Base-by-base conservation (phyloP, 2,113 vertebrate species). In the Crypturellus undulatus region DNA sequence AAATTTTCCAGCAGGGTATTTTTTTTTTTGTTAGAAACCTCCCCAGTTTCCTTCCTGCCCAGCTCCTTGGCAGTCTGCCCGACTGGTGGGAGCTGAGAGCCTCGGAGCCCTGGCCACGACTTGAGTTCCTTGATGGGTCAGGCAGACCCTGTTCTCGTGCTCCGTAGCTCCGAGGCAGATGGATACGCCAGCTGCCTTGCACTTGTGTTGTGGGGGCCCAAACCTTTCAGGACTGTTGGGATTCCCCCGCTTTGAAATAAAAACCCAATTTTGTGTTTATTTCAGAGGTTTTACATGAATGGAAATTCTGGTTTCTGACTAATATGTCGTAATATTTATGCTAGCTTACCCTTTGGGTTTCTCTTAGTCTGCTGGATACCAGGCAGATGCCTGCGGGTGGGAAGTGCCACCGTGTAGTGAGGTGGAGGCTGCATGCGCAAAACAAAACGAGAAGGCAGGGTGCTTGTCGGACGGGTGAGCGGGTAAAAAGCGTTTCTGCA, bases 41-140 rank as follows among this genome's bases (percentile, higher is more conserved):
- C 90, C 67, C 78, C 88, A 77, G 21, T 93, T 95, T 96, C 96
- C 96, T 97, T 96, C 95, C 93, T 94, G 73, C 88, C 87, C 77
- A 65, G 49, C 70, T 92, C 70, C 62, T 89, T 96, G 90, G 94
- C 95, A 63, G 86, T 15, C 90, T 92, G 88, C 88, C 93, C 49
- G 65, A 19, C 93, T 75, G 79, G 93, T 96, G 93, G 86, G 92
- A 93, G 70, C 7, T 20, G 25, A 49, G 91, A 59, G 95, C 81
- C 47, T 19, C 17, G 2, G 64, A 90, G 69, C 80, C 47, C 52
- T 54, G 52, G 36, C 87, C 58, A 75, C 67, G 43, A 2, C 25
- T 26, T 51, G 81, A 70, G 79, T 59, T 94, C 62, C 62, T 88
- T 65, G 69, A 8, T 26, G 42, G 95, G 87, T 93, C 80, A 58